Evolutionary conservation across 2,888 invertebrate genomes (phyloP).

Genomic region (Stenurella melanura): DNA sequence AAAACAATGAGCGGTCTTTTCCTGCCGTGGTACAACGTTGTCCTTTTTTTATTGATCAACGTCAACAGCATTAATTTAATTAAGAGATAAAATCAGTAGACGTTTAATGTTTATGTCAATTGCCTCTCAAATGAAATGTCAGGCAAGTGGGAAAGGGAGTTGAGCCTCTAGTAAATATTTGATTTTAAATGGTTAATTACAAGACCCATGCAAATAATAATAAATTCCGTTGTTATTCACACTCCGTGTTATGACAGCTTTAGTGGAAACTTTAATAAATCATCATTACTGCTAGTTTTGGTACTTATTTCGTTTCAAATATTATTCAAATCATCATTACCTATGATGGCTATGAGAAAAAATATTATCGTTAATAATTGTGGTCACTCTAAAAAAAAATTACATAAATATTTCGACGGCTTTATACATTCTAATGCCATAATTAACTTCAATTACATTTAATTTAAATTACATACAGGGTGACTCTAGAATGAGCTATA

Average conservation of each 20-base stretch:
- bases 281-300: background rate
- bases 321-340: background rate
- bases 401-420: background rate
- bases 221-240: background rate
- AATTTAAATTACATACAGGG: background rate
- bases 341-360: background rate
- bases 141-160: constrained; percentile 19
- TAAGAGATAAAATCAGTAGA: constrained; percentile 54
- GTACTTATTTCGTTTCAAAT: background rate
- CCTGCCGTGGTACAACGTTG: constrained; percentile 23
- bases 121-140: constrained; percentile 32
- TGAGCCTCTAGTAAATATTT: constrained; percentile 4
- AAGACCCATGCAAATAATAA: constrained; percentile 12
- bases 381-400: background rate
- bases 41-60: constrained; percentile 24
- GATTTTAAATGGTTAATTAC: constrained; percentile 28
- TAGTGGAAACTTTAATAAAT: background rate
- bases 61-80: constrained; percentile 51
- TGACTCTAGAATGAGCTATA: background rate
- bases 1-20: constrained; percentile 51
- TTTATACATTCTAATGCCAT: background rate
- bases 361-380: background rate
- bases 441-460: background rate
- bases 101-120: constrained; percentile 40
- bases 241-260: background rate